These are phyloP conservation scores for Eufriesea mexicana DNA, from an alignment of 1,140 invertebrate species.

Conservation along the genomic window DNA sequence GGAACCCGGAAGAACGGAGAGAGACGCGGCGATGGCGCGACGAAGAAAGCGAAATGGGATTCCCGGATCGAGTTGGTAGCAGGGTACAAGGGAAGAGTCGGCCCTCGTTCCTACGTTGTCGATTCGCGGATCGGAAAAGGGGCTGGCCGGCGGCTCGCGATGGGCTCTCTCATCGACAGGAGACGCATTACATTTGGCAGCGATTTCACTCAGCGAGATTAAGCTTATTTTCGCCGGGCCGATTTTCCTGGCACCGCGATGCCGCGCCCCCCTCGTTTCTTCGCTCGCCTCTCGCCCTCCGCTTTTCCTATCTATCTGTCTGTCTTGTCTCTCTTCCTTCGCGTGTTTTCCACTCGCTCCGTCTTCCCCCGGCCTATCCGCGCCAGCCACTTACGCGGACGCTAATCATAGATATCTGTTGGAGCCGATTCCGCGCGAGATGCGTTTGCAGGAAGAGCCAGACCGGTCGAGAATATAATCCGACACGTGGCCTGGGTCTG, in stretches of 20 bases:
- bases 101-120: constrained; percentile 11
- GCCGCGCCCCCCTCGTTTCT: constrained; percentile 24
- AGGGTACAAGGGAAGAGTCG: neutral
- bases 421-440: constrained; percentile 34
- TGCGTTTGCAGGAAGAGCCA: constrained; percentile 33
- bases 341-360: too few species aligned
- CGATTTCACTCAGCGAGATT: constrained; percentile 80
- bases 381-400: constrained; percentile 10
- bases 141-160: constrained; percentile 37
- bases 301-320: constrained; percentile 14
- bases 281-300: constrained; percentile 16
- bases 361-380: neutral
- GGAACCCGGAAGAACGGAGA: neutral
- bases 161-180: constrained; percentile 52
- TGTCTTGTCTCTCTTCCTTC: neutral
- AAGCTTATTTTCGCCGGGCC: constrained; percentile 79
- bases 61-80: neutral
- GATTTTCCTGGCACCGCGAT: constrained; percentile 58
- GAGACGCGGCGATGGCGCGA: neutral
- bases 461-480: constrained; percentile 1
- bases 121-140: constrained; percentile 13
- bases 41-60: neutral
- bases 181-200: constrained; percentile 74
- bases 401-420: constrained; percentile 64
- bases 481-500: neutral